Evolutionary conservation across 2,888 invertebrate species (phyloP), one percentile per base, ranked within the genome.

Genomic region (Diabrotica balteata): DNA sequence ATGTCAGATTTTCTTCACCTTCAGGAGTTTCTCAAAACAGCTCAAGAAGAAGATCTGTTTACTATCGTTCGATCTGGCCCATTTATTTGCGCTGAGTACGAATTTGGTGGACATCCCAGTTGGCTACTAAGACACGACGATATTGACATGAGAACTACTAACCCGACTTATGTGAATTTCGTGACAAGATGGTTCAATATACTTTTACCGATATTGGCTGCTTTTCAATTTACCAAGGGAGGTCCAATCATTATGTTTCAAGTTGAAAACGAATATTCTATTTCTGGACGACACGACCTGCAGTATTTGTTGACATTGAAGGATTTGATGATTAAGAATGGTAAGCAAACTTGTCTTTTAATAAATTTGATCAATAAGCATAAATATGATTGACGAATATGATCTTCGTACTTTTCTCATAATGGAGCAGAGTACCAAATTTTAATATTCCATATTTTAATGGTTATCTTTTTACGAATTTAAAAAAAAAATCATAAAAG

Each of bases 31-130:
- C 85, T 95, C 6, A 84, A 88, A 71, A 84, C 87, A 2, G 96
- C 96, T 0, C 88, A 92, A 61, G 89, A 91, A 74, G 91, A 92
- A 80, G 93, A 91, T 67, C 84, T 97, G 47, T 84, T 91, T 45
- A 94, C 95, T 0, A 88, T 97, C 53, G 83, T 97, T 1, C 86
- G 97, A 42, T 91, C 94, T 0, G 97, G 97, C 0, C 97, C 97
- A 0, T 97, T 94, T 78, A 96, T 97, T 75, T 95, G 95, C 82
- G 94, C 93, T n/a, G 97, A 97, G 85, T 90, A 95, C 83, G 96
- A 97, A 70, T 84, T 82, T 68, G 84, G 84, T 8, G 84, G 84
- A 7, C 72, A 83, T 59, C 83, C 83, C 2, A 76, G 77, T 69
- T 80, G 79, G 79, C 63, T 80, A 32, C 65, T 80, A 46, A 66